phyloP scores from a whole-genome alignment of 2,113 vertebrate genomes.

The Hyperopisus bebe region DNA sequence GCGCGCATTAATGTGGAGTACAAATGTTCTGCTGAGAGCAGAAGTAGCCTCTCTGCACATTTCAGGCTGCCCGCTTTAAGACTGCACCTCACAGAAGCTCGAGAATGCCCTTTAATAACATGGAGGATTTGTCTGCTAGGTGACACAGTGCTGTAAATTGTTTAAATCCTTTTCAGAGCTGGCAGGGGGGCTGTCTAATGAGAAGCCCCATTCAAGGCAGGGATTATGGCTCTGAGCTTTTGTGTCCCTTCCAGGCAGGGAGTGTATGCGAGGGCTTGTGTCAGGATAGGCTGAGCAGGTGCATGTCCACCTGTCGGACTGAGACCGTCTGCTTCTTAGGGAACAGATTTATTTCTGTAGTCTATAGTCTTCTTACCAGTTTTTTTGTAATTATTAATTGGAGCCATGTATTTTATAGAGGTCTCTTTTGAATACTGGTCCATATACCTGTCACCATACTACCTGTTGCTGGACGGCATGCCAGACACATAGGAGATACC shows the following conservation, averaged over 20 bases:
- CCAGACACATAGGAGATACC: background rate
- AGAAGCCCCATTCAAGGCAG: background rate
- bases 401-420: background rate
- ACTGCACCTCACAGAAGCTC: background rate
- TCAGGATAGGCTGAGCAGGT: background rate
- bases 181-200: background rate
- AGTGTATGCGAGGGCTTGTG: background rate
- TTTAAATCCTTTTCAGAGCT: background rate
- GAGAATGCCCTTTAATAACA: background rate
- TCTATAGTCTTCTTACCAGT: background rate
- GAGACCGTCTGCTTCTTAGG: background rate
- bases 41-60: background rate
- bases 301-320: background rate
- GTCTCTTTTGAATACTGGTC: background rate
- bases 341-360: background rate
- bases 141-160: background rate
- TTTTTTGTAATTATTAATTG: background rate
- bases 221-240: background rate
- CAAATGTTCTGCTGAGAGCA: background rate
- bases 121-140: background rate
- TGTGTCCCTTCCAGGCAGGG: background rate
- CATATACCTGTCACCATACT: background rate
- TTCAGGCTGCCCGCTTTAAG: background rate
- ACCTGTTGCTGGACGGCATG: background rate
- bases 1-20: background rate